Evolutionary conservation across 2,888 invertebrate genomes (phyloP).

Genomic region (Ichneumon xanthorius): DNA sequence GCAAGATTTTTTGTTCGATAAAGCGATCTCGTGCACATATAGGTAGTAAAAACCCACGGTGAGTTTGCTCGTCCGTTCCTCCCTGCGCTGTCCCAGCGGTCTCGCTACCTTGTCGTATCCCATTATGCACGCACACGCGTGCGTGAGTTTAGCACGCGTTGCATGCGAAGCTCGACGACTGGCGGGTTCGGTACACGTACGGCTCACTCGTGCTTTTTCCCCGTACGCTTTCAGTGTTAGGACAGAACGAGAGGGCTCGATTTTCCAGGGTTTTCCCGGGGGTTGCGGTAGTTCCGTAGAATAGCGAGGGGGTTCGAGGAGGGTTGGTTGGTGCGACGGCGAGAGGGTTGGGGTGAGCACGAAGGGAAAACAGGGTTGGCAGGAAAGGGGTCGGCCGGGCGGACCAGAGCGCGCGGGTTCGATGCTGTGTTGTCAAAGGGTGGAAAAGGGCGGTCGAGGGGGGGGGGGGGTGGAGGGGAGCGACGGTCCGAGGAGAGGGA

Average conservation of each 20-base stretch:
- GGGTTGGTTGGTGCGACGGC: conserved; percentile 2
- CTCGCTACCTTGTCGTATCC: conserved; percentile 40
- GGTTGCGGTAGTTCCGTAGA: conserved; percentile 80
- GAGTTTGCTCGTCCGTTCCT: conserved; percentile 42
- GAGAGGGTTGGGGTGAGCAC: conserved; percentile 59
- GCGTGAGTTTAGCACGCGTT: conserved; percentile 75
- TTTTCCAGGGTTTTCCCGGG: conserved; percentile 84
- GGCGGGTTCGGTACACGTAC: conserved; percentile 2
- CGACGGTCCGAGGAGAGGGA: conserved; percentile 61
- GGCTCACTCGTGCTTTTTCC: conserved; percentile 52
- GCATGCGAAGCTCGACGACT: conserved; percentile 12
- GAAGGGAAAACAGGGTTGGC: conserved; percentile 69
- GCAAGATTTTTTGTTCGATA: conserved; percentile 71
- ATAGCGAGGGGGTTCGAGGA: conserved; percentile 53
- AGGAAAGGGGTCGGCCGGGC: conserved; percentile 69
- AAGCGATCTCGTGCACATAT: conserved; percentile 76
- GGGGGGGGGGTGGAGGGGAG: conserved; percentile 58
- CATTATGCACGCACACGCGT: conserved; percentile 73
- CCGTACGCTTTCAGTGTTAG: conserved; percentile 33
- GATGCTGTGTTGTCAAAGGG: conserved; percentile 65
- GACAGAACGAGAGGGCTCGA: conserved; percentile 76
- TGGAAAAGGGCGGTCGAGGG: conserved; percentile 66
- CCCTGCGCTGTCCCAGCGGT: conserved; percentile 38
- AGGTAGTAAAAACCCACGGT: background rate
- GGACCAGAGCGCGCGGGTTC: conserved; percentile 66